Evolutionary conservation across 2,888 invertebrate species (phyloP), one percentile per base, ranked within the genome.

Genomic region (Scrobipalpa costella): DNA sequence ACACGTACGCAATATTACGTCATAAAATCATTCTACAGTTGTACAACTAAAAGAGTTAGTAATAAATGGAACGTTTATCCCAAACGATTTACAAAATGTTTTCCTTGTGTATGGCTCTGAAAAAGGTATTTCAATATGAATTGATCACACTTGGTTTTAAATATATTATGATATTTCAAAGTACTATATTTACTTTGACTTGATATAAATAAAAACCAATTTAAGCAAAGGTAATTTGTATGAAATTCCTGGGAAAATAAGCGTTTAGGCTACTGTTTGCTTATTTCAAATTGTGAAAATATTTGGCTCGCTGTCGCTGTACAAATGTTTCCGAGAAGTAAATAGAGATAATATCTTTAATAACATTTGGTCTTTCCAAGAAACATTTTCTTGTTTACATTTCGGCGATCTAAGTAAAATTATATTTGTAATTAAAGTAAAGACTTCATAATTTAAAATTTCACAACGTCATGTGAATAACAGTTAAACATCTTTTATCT

Each of bases 321-420:
- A 17, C 9, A 19, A 33, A 55, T 13, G 55, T 57, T 57, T 38
- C 9, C 17, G 57, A 33, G 33, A 57, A n/a, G 36, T 57, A 57
- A 57, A 57, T n/a, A 17, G 36, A 38, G 57, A 19, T 38, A 38
- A 57, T 57, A 11, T 36, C 27, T 33, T 55, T 55, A 27, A 33
- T 55, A 55, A 50, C 19, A 15, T 27, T 5, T 44, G 1, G 9
- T 19, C 19, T 50, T 55, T 55, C 55, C 7, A 13, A 55, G 55
- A 55, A 55, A 55, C 13, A 33, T 13, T 38, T 5, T 38, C 38
- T 38, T 38, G 38, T 47, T 15, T 7, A n/a, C 15, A 11, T 47
- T 11, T 47, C 47, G 15, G 7, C n/a, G 2, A 47, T n/a, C 15
- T 47, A 47, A 47, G 27, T 3, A 27, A 27, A 27, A 27, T 27